Evolutionary conservation across 2,113 vertebrate genomes (phyloP), one percentile per base, ranked within the genome.

Genomic region (Rhinolophus sinicus): DNA sequence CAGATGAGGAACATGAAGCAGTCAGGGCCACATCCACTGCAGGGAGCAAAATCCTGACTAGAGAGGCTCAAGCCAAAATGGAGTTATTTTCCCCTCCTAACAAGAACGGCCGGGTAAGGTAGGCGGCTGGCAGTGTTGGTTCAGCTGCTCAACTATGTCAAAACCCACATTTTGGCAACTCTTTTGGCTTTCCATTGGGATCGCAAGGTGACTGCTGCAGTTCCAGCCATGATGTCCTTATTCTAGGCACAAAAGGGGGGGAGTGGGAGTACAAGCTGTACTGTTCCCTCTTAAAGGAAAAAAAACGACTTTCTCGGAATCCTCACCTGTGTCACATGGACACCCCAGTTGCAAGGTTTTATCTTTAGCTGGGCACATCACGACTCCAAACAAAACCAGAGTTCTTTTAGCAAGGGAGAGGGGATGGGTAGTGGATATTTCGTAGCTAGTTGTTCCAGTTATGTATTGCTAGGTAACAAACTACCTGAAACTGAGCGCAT

Each of bases 21-120:
- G 35, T 7, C n/a, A 52, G 60, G 24, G 15, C 40, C 14, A 0
- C 30, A 16, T 0, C 8, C 2, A 0, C 40, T 10, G 0, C 52
- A 40, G 73, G n/a, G 21, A 50, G 14, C 3, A 47, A 44, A 60
- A 19, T 16, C 24, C 64, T 50, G 35, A 16, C 89, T 11, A 18
- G 15, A 52, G 82, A 88, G 35, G 28, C 30, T 75, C 65, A 56
- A 12, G 4, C 21, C 44, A 28, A 70, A 60, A 38, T 0, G 2
- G 19, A 1, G 35, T 38, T 8, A 18, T 38, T 69, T 44, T 52
- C 7, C 13, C 54, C n/a, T 40, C 35, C 33, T 69, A 56, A 67
- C 22, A 16, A 12, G 24, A 72, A 83, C 35, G 30, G 38, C 38
- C n/a, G 21, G 22, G 47, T 6, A 30, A 24, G 22, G 47, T 11